These are phyloP conservation scores for Austrofundulus limnaeus DNA, from an alignment of 2,113 vertebrate genomes.

Conservation along the genomic window DNA sequence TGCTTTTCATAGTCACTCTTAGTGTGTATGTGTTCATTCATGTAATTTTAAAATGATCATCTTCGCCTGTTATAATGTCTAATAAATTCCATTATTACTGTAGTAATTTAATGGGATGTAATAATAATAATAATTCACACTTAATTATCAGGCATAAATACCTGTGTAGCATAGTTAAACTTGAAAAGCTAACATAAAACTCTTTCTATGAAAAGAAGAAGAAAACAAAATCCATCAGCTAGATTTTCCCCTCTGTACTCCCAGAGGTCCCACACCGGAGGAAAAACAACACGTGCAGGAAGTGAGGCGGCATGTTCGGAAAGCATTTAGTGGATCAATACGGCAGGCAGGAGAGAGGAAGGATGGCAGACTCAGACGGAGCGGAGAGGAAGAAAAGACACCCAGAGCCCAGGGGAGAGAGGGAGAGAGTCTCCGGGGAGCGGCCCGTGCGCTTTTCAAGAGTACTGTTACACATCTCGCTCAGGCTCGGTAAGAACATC, in stretches of 20 bases:
- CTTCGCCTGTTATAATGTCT: too few species aligned
- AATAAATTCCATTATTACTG: too few species aligned
- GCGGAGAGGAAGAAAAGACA: constrained; percentile 46
- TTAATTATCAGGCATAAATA: background rate
- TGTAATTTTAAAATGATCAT: too few species aligned
- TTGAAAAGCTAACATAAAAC: constrained; percentile 14
- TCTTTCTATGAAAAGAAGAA: constrained; percentile 1
- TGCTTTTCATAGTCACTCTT: too few species aligned
- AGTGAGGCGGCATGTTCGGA: constrained; percentile 79
- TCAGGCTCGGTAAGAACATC: constrained; percentile 64
- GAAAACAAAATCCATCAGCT: constrained; percentile 70
- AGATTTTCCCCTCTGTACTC: constrained; percentile 79
- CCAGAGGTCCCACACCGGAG: constrained; percentile 65
- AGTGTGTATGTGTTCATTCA: too few species aligned
- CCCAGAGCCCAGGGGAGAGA: constrained; percentile 60
- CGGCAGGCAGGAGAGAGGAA: constrained; percentile 63
- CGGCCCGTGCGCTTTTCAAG: constrained; percentile 73
- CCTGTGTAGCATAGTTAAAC: constrained; percentile 1
- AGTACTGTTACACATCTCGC: constrained; percentile 80
- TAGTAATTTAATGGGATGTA: too few species aligned
- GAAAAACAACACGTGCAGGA: constrained; percentile 83
- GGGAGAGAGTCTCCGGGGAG: constrained; percentile 64
- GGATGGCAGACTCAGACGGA: constrained; percentile 49
- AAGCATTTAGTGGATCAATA: constrained; percentile 79
- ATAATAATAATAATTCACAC: too few species aligned